Evolutionary conservation across 2,888 invertebrate species (phyloP).

Genomic region (Galeruca laticollis): DNA sequence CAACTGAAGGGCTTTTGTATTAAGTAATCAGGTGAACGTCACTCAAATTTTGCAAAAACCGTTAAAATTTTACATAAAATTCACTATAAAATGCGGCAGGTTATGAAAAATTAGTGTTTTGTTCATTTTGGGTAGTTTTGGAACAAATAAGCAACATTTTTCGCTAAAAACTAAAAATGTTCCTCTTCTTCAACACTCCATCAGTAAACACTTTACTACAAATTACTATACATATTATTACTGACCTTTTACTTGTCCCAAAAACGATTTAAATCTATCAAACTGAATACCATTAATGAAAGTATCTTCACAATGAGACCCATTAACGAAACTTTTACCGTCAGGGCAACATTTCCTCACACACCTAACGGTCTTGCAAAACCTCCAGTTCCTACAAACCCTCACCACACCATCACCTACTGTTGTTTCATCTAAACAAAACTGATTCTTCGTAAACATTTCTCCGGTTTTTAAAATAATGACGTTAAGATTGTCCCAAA

Average conservation of each 20-base stretch:
- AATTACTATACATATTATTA: too few species aligned
- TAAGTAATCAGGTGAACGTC: too few species aligned
- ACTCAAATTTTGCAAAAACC: too few species aligned
- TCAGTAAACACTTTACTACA: too few species aligned
- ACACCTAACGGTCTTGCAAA: constrained; percentile 58
- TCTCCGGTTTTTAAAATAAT: constrained; percentile 9
- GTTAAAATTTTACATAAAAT: too few species aligned
- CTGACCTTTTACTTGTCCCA: constrained; percentile 41
- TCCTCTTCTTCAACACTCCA: too few species aligned
- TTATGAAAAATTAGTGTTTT: too few species aligned
- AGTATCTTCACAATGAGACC: constrained; percentile 52
- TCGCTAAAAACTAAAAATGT: too few species aligned
- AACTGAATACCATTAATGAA: constrained; percentile 55
- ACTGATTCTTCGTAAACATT: constrained; percentile 36
- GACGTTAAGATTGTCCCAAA: constrained; percentile 9
- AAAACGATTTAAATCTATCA: constrained; percentile 34
- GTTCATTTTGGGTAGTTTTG: too few species aligned
- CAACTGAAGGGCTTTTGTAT: too few species aligned
- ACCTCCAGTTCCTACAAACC: constrained; percentile 49
- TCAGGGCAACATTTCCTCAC: constrained; percentile 71
- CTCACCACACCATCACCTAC: constrained; percentile 47
- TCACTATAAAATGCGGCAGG: too few species aligned
- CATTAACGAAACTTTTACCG: constrained; percentile 67
- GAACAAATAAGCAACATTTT: too few species aligned
- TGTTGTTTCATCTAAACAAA: constrained; percentile 51